A percentile compares a stretch with the other conserved stretches of the same genome.
phyloP scores from a whole-genome alignment of 2,888 invertebrate genomes.

The Punctoribates punctum region DNA sequence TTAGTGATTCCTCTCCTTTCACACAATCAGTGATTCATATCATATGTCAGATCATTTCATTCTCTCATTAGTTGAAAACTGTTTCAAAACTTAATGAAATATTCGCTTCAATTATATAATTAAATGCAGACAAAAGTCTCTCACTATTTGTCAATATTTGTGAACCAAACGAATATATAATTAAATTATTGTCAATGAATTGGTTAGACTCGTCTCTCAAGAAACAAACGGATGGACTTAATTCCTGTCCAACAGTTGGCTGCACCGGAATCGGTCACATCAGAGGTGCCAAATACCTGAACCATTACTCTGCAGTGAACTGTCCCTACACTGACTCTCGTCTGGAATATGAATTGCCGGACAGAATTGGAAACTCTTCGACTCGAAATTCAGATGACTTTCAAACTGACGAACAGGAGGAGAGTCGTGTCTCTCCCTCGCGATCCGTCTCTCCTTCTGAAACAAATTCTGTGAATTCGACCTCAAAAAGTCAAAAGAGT shows the following conservation, averaged over 20 bases:
- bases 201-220: neutral
- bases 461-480: constrained; percentile 23
- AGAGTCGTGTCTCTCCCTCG: constrained; percentile 9
- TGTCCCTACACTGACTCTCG: constrained; percentile 49
- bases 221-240: constrained; percentile 41
- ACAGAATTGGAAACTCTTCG: constrained; percentile 24
- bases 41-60: too few relatives aligned
- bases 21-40: too few relatives aligned
- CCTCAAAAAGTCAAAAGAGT: constrained; percentile 13
- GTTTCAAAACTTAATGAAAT: too few relatives aligned
- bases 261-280: constrained; percentile 87
- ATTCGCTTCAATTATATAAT: too few relatives aligned
- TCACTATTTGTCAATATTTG: neutral
- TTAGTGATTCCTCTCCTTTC: too few relatives aligned
- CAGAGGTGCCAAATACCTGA: constrained; percentile 69
- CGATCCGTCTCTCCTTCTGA: constrained; percentile 24
- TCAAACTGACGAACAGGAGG: neutral
- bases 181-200: too few relatives aligned
- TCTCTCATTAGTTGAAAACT: too few relatives aligned
- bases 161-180: too few relatives aligned
- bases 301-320: constrained; percentile 59
- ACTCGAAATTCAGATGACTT: neutral
- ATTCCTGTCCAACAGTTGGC: constrained; percentile 71
- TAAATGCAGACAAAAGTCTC: neutral
- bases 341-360: constrained; percentile 39